Evolutionary conservation across 2,888 invertebrate species (phyloP), one percentile per base, ranked within the genome.

Genomic region (Andrena chrysosceles): DNA sequence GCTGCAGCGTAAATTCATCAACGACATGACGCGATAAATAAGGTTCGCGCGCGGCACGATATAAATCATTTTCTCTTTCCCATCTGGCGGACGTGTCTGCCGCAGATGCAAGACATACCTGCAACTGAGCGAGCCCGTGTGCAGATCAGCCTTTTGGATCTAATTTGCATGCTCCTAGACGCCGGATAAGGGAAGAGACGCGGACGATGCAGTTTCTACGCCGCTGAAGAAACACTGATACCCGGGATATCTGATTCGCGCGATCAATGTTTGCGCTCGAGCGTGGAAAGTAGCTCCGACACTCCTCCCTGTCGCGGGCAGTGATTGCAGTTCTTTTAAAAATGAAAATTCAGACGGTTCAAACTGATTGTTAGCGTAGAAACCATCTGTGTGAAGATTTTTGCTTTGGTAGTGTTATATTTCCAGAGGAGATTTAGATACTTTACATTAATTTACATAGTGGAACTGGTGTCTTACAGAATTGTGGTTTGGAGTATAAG

Each of bases 151-250:
- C 64, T 79, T 79, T 79, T 66, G 60, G 75, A 80, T 80, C 80
- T 75, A 80, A 82, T 82, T 82, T 82, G 67, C 80, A 80, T 82
- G 80, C 62, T 29, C 49, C 23, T 23, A 80, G 81, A 67, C 81
- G 66, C 35, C 23, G 80, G 67, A 67, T 60, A 60, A 59, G 29
- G 7, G 23, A 29, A 20, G 59, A 74, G 49, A 79, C 66, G 74
- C 70, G 74, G 49, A 71, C 70, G 80, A 8, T 63, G 70, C 80
- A 75, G 35, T 82, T 80, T 78, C 66, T 7, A n/a, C 52, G 35
- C 20, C 60, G 60, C 16, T 26, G 26, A 54, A 67, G 80, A 67
- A 71, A 80, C 75, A 48, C 49, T 63, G 68, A 70, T 68, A 49
- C 48, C 31, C 48, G 20, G 31, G 62, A 74, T 66, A 33, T 54